phyloP scores from a whole-genome alignment of 1,140 invertebrate genomes.

The Sycobia sp. region DNA sequence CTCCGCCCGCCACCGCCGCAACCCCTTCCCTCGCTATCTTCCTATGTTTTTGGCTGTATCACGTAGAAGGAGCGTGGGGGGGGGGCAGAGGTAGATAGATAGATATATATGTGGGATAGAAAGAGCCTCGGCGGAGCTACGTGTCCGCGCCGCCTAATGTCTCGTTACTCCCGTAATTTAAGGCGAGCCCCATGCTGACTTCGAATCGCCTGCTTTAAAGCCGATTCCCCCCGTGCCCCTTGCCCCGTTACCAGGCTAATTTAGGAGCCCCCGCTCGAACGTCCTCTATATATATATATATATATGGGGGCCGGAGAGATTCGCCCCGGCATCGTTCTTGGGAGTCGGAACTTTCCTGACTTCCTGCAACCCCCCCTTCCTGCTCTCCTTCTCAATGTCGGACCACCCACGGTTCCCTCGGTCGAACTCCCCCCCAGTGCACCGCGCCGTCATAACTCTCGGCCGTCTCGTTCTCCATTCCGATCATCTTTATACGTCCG shows the following conservation, averaged over 20 bases:
- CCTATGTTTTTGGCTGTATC: not conserved
- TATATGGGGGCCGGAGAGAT: slow-evolving; percentile 14
- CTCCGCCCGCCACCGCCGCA: not conserved
- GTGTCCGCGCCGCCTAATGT: slow-evolving; percentile 37
- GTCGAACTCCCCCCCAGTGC: too few relatives aligned
- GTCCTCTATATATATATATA: too few relatives aligned
- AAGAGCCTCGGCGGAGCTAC: slow-evolving; percentile 14
- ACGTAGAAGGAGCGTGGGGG: not conserved
- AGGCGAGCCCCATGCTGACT: slow-evolving; percentile 29
- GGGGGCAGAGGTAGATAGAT: not conserved
- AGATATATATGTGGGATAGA: not conserved
- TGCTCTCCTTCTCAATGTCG: too few relatives aligned
- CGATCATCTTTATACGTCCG: too few relatives aligned
- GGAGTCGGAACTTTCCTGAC: slow-evolving; percentile 9
- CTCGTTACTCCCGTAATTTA: slow-evolving; percentile 38
- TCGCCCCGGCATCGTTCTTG: not conserved
- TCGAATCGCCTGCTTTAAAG: slow-evolving; percentile 35
- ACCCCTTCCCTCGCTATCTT: not conserved
- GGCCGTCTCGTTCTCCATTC: too few relatives aligned
- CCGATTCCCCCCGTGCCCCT: slow-evolving; percentile 33
- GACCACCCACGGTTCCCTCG: too few relatives aligned
- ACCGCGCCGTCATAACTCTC: too few relatives aligned
- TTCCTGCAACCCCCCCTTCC: not conserved
- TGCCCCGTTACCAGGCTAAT: too few relatives aligned
- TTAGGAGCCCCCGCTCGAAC: slow-evolving; percentile 14